phyloP scores from a whole-genome alignment of 2,797 vertebrate genomes.

The Heteromormyrus szaboi region DNA sequence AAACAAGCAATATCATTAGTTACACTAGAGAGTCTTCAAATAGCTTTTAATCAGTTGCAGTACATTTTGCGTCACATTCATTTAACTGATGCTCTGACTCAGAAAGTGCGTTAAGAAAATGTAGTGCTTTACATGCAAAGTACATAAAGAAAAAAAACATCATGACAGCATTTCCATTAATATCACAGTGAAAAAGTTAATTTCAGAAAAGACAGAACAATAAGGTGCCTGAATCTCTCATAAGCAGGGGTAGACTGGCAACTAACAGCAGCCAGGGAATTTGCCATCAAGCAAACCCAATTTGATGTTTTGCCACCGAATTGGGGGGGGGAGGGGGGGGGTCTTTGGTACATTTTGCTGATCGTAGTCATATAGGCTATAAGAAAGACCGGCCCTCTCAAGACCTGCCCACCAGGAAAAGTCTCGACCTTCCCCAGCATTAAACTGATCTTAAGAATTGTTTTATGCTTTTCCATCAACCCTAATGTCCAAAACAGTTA shows the following conservation, averaged over 20 bases:
- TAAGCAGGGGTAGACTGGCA: neutral
- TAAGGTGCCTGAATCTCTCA: neutral
- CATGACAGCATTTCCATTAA: neutral
- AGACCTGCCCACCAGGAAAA: neutral
- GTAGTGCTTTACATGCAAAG: neutral
- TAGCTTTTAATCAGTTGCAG: constrained; percentile 9
- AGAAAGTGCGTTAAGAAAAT: neutral
- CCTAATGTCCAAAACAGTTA: neutral
- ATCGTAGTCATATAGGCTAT: neutral
- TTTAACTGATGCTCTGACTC: neutral
- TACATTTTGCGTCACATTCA: neutral
- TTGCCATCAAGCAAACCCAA: neutral
- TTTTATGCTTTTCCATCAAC: neutral
- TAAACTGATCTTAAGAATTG: neutral
- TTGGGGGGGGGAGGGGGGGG: neutral
- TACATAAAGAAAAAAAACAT: neutral
- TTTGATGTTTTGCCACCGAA: neutral
- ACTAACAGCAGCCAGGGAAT: neutral
- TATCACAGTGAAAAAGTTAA: neutral
- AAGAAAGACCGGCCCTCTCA: neutral
- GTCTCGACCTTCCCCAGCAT: neutral
- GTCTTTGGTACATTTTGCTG: neutral
- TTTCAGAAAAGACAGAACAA: neutral
- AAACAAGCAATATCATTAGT: constrained; percentile 15
- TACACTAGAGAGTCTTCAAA: neutral